A percentile compares a stretch with the other conserved stretches of the same genome.
Evolutionary conservation across 2,797 vertebrate genomes (phyloP).

Genomic region (Brotogeris chrysoptera): DNA sequence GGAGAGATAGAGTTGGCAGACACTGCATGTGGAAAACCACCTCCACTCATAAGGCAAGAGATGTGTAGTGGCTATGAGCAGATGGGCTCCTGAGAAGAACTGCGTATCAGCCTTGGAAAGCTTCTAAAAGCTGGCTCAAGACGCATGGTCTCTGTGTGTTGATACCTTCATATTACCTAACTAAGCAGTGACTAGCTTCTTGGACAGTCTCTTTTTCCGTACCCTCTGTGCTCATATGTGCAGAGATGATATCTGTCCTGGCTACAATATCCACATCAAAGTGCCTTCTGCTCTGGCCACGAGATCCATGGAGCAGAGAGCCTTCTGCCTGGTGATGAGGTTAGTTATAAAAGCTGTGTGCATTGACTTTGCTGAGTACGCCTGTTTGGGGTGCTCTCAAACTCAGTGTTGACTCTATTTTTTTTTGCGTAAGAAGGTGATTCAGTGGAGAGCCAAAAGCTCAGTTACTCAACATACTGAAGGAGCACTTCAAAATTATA

Average conservation of each 20-base stretch:
- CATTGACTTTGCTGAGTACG: background rate
- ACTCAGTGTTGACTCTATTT: background rate
- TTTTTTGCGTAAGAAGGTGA: background rate
- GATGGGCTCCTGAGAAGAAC: background rate
- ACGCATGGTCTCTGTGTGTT: fast-evolving
- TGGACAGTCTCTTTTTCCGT: background rate
- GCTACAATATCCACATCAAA: background rate
- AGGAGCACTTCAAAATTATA: background rate
- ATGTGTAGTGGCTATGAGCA: fast-evolving
- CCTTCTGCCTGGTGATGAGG: background rate
- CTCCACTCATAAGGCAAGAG: background rate
- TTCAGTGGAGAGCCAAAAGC: background rate
- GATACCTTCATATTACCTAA: background rate
- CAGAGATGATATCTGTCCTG: background rate
- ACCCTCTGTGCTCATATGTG: fast-evolving
- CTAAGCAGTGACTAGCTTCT: background rate
- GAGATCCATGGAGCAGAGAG: background rate
- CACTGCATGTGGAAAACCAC: background rate
- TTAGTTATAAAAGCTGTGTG: background rate
- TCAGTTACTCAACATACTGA: background rate
- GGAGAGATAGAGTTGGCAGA: background rate
- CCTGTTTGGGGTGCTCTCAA: background rate
- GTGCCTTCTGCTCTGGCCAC: background rate
- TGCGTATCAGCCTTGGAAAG: background rate
- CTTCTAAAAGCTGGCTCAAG: background rate